A percentile compares a stretch with the other conserved stretches of the same genome.
These are phyloP conservation scores for Tetraodon nigroviridis DNA, from an alignment of 2,113 vertebrate genomes.

Conservation along the genomic window DNA sequence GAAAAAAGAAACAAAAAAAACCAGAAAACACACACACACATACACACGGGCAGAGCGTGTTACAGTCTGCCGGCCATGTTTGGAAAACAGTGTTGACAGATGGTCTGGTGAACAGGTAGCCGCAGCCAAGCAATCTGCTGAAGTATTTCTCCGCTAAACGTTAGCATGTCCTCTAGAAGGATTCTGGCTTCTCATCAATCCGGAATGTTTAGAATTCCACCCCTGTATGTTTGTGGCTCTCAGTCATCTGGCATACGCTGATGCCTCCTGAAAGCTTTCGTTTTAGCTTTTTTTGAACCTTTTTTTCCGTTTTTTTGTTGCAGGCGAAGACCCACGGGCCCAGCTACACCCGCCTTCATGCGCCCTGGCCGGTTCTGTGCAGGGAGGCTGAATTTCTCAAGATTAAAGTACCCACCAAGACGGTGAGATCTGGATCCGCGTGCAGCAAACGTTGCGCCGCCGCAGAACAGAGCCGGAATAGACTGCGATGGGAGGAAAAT, in stretches of 20 bases:
- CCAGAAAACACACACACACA: too few relatives aligned
- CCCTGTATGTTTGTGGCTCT: too few relatives aligned
- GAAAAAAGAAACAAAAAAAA: not conserved
- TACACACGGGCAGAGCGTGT: not conserved
- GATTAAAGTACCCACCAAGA: constrained; percentile 97
- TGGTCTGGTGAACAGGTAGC: constrained; percentile 30
- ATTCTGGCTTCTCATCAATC: too few relatives aligned
- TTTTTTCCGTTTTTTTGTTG: not conserved
- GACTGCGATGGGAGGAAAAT: not conserved
- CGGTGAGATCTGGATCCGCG: constrained; percentile 66
- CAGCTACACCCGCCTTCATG: constrained; percentile 90
- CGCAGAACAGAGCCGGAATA: too few relatives aligned
- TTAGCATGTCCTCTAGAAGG: too few relatives aligned
- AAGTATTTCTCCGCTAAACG: constrained; percentile 8
- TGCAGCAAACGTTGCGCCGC: too few relatives aligned
- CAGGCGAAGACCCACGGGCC: constrained; percentile 79
- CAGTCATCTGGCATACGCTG: too few relatives aligned
- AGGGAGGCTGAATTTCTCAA: constrained; percentile 96
- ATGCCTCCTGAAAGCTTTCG: too few relatives aligned
- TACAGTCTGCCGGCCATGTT: constrained; percentile 11
- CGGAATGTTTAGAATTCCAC: too few relatives aligned
- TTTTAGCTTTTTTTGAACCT: too few relatives aligned
- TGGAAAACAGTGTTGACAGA: constrained; percentile 28
- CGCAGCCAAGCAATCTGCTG: constrained; percentile 37
- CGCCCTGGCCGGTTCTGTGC: constrained; percentile 92